Base-by-base conservation (phyloP, 92 coral and sea anemone genomes). In the Porites lobata region DNA sequence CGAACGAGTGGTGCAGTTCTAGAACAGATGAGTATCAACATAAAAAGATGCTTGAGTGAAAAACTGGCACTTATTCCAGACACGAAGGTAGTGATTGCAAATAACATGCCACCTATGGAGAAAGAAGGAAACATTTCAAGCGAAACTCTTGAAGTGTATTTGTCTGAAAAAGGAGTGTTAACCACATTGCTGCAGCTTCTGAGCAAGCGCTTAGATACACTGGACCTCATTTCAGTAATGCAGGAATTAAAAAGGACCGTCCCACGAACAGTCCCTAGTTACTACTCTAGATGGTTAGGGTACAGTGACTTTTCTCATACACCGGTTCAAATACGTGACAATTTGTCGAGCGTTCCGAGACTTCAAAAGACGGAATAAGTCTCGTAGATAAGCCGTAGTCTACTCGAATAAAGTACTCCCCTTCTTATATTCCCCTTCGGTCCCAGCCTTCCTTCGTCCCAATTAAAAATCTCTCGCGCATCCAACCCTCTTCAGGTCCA, bases 191-290 rank as follows among this genome's bases (percentile, higher is more conserved):
- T 67, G 47, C 22, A 72, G 77, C 19, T 72, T 51, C 77, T 72
- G 12, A 47, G 8, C 59, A 72, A 72, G 26, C 77, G 77, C 20
- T 47, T 56, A 57, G 20, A 38, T 56, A 43, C 77, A 17, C 18
- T 72, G 58, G 77, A 72, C 13, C 59, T 72, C 54, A 47, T 72
- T 3, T 17, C 77, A 17, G 32, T 72, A 7, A 72, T 72, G 77
- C 56, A 38, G 32, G 77, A 72, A 57, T 43, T 72, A 19, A 0
- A 22, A 22, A 22, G 24, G 24, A 22, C 24, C n/a, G n/a, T n/a
- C n/a, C n/a, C n/a, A n/a, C n/a, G n/a, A n/a, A n/a, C n/a, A n/a
- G n/a, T n/a, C n/a, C 26, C 26, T 24, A 0, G 26, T 24, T 20
- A 1, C 24, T 3, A 5, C 21, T 43, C 9, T 66, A 14, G 1